phyloP scores from a whole-genome alignment of 2,888 invertebrate genomes.

The Endotricha flammealis region DNA sequence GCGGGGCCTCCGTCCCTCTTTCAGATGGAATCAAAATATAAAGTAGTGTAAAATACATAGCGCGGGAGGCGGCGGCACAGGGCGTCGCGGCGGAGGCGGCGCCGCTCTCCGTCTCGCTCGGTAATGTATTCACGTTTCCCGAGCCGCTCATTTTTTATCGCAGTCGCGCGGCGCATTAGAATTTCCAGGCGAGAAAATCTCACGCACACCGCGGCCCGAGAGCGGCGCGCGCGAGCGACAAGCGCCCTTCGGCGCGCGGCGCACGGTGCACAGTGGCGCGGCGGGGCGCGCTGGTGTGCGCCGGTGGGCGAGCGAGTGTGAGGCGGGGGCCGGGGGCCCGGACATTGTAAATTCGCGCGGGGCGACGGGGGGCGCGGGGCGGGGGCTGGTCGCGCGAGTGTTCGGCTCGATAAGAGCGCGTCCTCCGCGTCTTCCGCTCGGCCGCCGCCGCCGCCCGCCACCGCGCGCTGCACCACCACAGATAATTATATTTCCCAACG shows the following conservation, averaged over 20 bases:
- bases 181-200: slow-evolving; percentile 77
- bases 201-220: slow-evolving; percentile 48
- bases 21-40: slow-evolving; percentile 59
- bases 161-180: slow-evolving; percentile 76
- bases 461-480: too few relatives aligned
- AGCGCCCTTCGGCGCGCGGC: background rate
- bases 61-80: slow-evolving; percentile 27
- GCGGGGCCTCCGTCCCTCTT: slow-evolving; percentile 48
- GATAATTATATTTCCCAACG: too few relatives aligned
- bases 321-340: slow-evolving; percentile 11
- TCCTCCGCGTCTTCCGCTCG: slow-evolving; percentile 30
- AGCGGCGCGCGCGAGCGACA: slow-evolving; percentile 3
- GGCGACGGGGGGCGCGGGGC: slow-evolving; percentile 24
- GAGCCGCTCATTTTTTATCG: slow-evolving; percentile 75
- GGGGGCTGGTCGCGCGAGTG: slow-evolving; percentile 26
- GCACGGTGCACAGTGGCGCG: slow-evolving; percentile 19
- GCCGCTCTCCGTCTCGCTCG: slow-evolving; percentile 53
- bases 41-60: slow-evolving; percentile 59
- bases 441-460: slow-evolving; percentile 21
- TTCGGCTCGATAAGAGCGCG: slow-evolving; percentile 48
- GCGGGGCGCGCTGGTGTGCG: slow-evolving; percentile 22
- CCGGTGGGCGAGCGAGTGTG: slow-evolving; percentile 20
- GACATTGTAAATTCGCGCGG: too few relatives aligned
- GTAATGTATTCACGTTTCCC: slow-evolving; percentile 75
- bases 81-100: slow-evolving; percentile 31